Base-by-base conservation (phyloP, 2,888 invertebrate species). In the Choristoneura rosaceana region DNA sequence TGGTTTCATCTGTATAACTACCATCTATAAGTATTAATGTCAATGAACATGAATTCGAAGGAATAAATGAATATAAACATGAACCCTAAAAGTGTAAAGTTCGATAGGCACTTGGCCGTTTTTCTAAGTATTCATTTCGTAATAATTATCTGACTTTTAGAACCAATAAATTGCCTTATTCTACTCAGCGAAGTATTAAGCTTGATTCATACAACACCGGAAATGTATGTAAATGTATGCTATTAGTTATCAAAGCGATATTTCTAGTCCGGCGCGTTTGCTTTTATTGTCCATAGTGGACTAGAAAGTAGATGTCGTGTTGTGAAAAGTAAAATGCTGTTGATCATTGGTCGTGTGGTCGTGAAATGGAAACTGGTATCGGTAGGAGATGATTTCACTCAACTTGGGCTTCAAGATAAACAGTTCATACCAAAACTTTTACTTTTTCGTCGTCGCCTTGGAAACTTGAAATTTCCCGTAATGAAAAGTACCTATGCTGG, bases 241-340 rank as follows among this genome's bases (percentile, higher is more conserved):
- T 58, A 63, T 67, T 58, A 47, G n/a, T 12, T 34, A 10, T 45
- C 10, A 43, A 60, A 62, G 55, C 47, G 45, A 41, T 67, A 47
- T 67, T 38, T 47, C 45, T 67, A 33, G 71, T 58, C 62, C 12
- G 52, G 15, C 43, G 4, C 9, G 66, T 62, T 66, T 62, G 67
- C 58, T 62, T 71, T 71, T 71, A 63, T 47, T 67, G 62, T 63
- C 62, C 67, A 63, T 67, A 47, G 66, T 66, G 66, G 3, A 47
- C 41, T 67, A 71, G 71, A 71, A 71, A 71, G 67, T 63, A 38
- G 47, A 58, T 25, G 33, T 64, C 34, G 50, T 64, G 50, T 62
- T 8, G 66, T 62, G 66, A 58, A 63, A 71, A 71, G 62, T 71
- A 65, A 52, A 70, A 59, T 65, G 33, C 17, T 47, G 4, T n/a